These are phyloP conservation scores for Vombatus ursinus DNA, from an alignment of 2,113 vertebrate genomes.

Conservation along the genomic window DNA sequence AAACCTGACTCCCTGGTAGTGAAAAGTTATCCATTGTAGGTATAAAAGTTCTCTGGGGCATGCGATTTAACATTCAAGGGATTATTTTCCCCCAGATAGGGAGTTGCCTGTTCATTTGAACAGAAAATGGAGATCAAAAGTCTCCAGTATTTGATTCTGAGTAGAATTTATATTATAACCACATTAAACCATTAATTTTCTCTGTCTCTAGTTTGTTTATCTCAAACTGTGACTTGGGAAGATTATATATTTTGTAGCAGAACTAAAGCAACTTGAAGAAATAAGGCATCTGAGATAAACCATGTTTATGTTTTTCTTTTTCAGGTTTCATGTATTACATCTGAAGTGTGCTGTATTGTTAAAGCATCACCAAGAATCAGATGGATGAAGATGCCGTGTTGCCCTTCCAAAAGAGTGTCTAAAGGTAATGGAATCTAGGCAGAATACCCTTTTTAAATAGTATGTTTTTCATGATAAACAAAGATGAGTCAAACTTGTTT, in stretches of 20 bases:
- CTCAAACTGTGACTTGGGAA: neutral
- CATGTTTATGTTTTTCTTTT: constrained; percentile 60
- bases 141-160: constrained; percentile 41
- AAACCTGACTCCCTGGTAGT: neutral
- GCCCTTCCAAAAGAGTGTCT: constrained; percentile 67
- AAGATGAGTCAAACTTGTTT: neutral
- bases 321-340: constrained; percentile 66
- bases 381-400: neutral
- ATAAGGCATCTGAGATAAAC: constrained; percentile 9
- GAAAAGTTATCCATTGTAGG: neutral
- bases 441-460: constrained; percentile 9
- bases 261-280: constrained; percentile 44
- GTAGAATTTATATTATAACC: constrained; percentile 57
- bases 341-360: constrained; percentile 82
- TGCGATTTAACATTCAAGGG: neutral
- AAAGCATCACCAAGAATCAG: constrained; percentile 77
- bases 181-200: constrained; percentile 43
- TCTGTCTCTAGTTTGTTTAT: neutral
- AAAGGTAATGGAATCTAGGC: constrained; percentile 76
- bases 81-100: neutral
- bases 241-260: constrained; percentile 50
- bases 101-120: neutral
- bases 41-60: neutral
- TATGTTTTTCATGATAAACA: constrained; percentile 41
- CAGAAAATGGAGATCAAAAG: constrained; percentile 19